Evolutionary conservation across 2,888 invertebrate species (phyloP).

Genomic region (Microchrysa polita): DNA sequence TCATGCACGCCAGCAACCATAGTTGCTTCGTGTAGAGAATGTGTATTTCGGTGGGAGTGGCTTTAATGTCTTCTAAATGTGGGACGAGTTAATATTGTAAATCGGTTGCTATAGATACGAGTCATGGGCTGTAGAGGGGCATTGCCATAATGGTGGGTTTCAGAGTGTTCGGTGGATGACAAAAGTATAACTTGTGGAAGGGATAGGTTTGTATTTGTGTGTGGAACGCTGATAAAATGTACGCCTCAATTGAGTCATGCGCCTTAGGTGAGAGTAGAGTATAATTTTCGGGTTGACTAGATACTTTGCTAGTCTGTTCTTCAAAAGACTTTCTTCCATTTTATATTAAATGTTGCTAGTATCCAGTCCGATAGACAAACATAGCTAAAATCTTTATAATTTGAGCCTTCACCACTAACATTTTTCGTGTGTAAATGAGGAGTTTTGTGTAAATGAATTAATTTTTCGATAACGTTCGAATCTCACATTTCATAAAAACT

Average conservation of each 20-base stretch:
- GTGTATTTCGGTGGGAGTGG: constrained; percentile 12
- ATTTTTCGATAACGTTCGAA: too few relatives aligned
- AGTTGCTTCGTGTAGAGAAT: neutral
- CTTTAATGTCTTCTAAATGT: neutral
- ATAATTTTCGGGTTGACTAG: neutral
- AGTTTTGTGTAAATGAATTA: too few relatives aligned
- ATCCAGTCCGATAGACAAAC: too few relatives aligned
- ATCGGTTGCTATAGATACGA: constrained; percentile 39
- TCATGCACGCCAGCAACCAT: neutral
- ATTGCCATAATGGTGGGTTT: constrained; percentile 10
- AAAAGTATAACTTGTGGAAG: neutral
- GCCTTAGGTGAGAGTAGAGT: neutral
- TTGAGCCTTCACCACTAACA: too few relatives aligned
- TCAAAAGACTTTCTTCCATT: neutral
- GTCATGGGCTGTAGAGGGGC: neutral
- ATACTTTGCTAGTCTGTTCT: too few relatives aligned
- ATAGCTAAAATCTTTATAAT: too few relatives aligned
- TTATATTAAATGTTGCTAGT: neutral
- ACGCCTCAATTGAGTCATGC: neutral
- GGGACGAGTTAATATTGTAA: constrained; percentile 11
- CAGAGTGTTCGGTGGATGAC: neutral
- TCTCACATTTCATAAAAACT: too few relatives aligned
- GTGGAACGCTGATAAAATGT: too few relatives aligned
- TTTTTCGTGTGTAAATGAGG: too few relatives aligned
- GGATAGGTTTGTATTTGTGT: neutral